A percentile compares a stretch with the other conserved stretches of the same genome.
These are phyloP conservation scores for Pelusios castaneus DNA, from an alignment of 2,113 vertebrate genomes.

Conservation along the genomic window DNA sequence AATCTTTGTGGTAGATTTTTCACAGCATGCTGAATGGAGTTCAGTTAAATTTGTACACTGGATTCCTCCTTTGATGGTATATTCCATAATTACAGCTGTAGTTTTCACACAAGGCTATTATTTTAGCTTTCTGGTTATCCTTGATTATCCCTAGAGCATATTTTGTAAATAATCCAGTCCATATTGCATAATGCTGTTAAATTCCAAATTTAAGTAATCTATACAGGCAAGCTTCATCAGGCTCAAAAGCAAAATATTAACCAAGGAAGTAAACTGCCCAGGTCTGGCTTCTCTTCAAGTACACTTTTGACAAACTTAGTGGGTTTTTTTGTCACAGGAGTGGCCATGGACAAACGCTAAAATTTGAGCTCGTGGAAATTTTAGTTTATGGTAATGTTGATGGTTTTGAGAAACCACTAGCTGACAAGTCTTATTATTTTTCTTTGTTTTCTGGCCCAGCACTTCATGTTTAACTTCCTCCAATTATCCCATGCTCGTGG, in stretches of 20 bases:
- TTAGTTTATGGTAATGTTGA: background rate
- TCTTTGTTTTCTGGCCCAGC: background rate
- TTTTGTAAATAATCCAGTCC: background rate
- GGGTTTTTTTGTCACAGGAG: background rate
- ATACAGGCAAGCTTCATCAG: background rate
- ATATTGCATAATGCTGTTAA: background rate
- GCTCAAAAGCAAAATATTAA: background rate
- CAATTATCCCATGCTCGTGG: background rate
- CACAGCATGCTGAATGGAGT: background rate
- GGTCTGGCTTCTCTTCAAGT: background rate
- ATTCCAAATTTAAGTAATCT: background rate
- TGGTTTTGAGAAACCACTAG: background rate
- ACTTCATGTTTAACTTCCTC: background rate
- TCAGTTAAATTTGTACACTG: background rate
- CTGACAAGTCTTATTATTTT: background rate
- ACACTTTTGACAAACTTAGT: background rate
- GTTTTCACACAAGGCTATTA: background rate
- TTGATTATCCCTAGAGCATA: background rate
- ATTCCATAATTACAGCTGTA: background rate
- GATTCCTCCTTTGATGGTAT: background rate
- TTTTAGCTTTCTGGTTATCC: background rate
- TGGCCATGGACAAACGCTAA: background rate
- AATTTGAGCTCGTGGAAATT: background rate
- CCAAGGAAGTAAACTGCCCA: background rate
- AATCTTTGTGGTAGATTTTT: constrained; percentile 12